These are phyloP conservation scores for Synanthedon formicaeformis DNA, from an alignment of 2,888 invertebrate genomes.

Conservation along the genomic window DNA sequence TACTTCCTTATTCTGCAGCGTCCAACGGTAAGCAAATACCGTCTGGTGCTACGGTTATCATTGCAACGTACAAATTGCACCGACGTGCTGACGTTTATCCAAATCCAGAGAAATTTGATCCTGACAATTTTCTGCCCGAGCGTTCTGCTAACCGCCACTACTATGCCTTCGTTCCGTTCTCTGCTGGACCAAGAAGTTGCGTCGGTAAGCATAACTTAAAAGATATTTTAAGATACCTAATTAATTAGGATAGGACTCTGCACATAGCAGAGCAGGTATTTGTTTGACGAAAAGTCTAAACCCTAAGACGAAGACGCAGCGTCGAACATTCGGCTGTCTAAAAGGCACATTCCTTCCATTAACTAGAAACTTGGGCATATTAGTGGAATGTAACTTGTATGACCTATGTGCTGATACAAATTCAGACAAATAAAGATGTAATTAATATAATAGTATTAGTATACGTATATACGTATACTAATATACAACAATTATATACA, in stretches of 20 bases:
- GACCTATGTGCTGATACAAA: too few relatives aligned
- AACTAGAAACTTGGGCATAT: too few relatives aligned
- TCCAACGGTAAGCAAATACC: conserved; percentile 77
- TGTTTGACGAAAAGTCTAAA: too few relatives aligned
- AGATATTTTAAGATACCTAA: neutral
- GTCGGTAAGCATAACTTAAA: conserved; percentile 70
- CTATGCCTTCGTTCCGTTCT: conserved; percentile 85
- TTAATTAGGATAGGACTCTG: neutral
- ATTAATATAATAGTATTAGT: too few relatives aligned
- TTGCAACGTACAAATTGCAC: conserved; percentile 78
- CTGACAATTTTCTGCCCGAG: conserved; percentile 88
- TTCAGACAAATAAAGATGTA: too few relatives aligned
- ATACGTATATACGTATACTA: too few relatives aligned
- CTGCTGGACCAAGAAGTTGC: conserved; percentile 85
- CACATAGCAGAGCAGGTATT: neutral
- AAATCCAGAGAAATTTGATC: conserved; percentile 82
- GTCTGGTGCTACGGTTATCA: conserved; percentile 75
- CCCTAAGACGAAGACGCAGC: too few relatives aligned
- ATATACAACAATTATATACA: too few relatives aligned
- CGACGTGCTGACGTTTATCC: conserved; percentile 79
- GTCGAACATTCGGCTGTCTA: too few relatives aligned
- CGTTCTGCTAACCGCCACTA: conserved; percentile 82
- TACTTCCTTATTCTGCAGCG: conserved; percentile 41
- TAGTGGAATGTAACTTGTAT: too few relatives aligned
- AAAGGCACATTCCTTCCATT: too few relatives aligned